Evolutionary conservation across 2,888 invertebrate species (phyloP), one percentile per base, ranked within the genome.

Genomic region (Agrochola macilenta): DNA sequence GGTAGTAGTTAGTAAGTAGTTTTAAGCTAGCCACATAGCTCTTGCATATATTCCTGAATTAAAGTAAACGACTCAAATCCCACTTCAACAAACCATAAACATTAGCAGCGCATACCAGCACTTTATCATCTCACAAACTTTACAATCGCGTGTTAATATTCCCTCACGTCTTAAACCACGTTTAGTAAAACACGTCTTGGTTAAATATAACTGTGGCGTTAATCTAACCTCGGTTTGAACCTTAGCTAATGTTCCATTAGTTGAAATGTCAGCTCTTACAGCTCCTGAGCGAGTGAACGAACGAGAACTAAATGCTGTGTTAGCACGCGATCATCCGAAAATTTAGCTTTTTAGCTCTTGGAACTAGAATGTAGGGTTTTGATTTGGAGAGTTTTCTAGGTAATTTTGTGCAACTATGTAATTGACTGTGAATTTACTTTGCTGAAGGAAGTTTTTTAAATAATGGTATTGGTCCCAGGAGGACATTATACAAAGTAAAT

Each of bases 161-260:
- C 83, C 73, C 63, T 78, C 69, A 54, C 54, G 39, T 83, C 78
- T 84, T 73, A 68, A 74, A 81, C 66, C n/a, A 57, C 57, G 72
- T 73, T 80, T 73, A 75, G 68, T 83, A 71, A 79, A 87, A 83
- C 72, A 86, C 83, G 74, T 86, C 76, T 60, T 69, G 43, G 74
- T 83, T 83, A 83, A 82, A 57, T 83, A 78, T 78, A 83, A 83
- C 71, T 49, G 74, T 57, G 69, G 61, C 61, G 64, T 39, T 85
- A 83, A 85, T 72, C 77, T 76, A 75, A 83, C 81, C 75, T 79
- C 73, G 46, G 76, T 79, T 82, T 82, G 79, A 84, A 84, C 89
- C 82, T 82, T 61, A 69, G 78, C 76, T 87, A 81, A 87, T 80
- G 87, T 66, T 58, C 86, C 81, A 87, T 89, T 84, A 87, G 81